These are phyloP conservation scores for Microcebus murinus DNA, from an alignment of 2,113 vertebrate species.

Conservation along the genomic window DNA sequence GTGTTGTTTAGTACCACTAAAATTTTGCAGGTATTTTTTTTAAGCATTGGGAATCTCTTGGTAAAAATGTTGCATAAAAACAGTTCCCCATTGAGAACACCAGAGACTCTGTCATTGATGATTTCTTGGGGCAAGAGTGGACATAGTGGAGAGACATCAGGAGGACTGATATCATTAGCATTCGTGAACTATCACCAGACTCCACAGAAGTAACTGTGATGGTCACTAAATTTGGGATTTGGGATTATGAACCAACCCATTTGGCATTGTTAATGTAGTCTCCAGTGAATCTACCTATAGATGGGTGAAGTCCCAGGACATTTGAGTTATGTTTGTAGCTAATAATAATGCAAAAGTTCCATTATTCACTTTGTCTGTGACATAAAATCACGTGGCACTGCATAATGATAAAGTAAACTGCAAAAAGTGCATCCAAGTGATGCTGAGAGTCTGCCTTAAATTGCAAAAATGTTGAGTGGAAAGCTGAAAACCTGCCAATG, in stretches of 20 bases:
- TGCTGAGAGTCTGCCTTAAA: slow-evolving; percentile 58
- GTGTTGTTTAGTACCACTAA: not conserved
- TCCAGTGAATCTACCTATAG: not conserved
- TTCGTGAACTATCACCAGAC: not conserved
- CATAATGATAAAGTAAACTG: slow-evolving; percentile 49
- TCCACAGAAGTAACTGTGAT: not conserved
- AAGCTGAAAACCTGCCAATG: slow-evolving; percentile 69
- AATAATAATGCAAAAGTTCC: slow-evolving; percentile 12
- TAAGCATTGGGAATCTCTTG: not conserved
- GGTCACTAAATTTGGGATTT: not conserved
- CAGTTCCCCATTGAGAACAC: not conserved
- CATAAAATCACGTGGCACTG: not conserved
- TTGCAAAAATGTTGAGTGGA: slow-evolving; percentile 66
- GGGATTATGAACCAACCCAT: not conserved
- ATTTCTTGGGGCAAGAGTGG: not conserved
- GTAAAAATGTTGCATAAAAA: not conserved
- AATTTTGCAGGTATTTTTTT: not conserved
- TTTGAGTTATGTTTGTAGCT: not conserved
- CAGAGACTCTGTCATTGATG: not conserved
- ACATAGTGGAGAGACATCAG: not conserved
- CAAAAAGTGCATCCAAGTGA: slow-evolving; percentile 63
- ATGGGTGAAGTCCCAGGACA: not conserved
- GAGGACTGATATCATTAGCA: not conserved
- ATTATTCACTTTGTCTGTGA: slow-evolving; percentile 58
- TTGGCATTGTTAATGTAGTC: not conserved